Percentiles rank a stretch among this genome's conserved stretches.
phyloP scores from a whole-genome alignment of 2,113 vertebrate genomes.

The Triplophysa rosa region DNA sequence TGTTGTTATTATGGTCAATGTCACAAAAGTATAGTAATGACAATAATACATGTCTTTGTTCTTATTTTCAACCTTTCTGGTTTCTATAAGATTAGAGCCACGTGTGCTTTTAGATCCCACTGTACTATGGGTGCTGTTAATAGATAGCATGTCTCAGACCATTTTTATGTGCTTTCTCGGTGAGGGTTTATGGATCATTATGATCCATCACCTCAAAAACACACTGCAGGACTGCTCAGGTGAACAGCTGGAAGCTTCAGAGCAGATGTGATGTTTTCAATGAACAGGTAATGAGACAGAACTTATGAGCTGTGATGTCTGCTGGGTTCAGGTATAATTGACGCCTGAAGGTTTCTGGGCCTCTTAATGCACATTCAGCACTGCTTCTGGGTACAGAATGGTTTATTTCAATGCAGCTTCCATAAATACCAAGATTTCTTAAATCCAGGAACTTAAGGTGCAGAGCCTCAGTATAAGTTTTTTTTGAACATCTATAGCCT shows the following conservation, averaged over 20 bases:
- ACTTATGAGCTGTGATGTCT: constrained; percentile 41
- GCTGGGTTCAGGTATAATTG: constrained; percentile 14
- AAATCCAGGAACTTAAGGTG: not conserved
- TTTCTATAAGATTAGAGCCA: too few relatives aligned
- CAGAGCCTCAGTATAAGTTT: not conserved
- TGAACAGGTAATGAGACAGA: constrained; percentile 37
- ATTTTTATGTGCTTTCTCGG: not conserved
- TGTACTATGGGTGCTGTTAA: not conserved
- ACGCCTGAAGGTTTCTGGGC: constrained; percentile 6
- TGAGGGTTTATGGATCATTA: not conserved
- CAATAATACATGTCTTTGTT: too few relatives aligned
- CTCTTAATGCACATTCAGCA: not conserved
- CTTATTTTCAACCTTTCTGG: too few relatives aligned
- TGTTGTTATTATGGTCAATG: too few relatives aligned
- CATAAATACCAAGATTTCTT: not conserved
- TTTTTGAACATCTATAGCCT: not conserved
- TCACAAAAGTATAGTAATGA: too few relatives aligned
- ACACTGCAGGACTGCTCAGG: constrained; percentile 10
- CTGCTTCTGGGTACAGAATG: not conserved
- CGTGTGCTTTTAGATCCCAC: too few relatives aligned
- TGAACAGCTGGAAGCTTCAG: not conserved
- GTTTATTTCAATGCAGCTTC: constrained; percentile 4
- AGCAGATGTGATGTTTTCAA: constrained; percentile 16
- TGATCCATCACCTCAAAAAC: constrained; percentile 1
- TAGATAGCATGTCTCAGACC: not conserved